phyloP scores from a whole-genome alignment of 2,797 vertebrate genomes.

The Pseudochirops cupreus region DNA sequence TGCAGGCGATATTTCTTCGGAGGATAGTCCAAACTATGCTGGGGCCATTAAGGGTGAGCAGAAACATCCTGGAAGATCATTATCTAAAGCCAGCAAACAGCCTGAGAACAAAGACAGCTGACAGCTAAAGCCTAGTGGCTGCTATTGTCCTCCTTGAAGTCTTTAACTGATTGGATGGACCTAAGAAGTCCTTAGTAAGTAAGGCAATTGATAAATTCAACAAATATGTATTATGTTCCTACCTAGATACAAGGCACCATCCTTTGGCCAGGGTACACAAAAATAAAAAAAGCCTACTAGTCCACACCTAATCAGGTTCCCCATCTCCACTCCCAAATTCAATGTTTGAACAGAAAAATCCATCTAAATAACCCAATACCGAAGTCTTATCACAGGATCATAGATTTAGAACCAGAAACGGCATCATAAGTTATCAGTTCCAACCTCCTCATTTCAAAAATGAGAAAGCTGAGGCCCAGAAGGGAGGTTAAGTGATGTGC shows the following conservation, averaged over 20 bases:
- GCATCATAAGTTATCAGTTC: not conserved
- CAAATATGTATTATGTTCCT: not conserved
- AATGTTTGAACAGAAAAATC: not conserved
- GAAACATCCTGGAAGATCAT: not conserved
- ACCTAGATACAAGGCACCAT: not conserved
- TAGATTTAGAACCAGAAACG: not conserved
- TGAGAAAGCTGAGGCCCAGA: not conserved
- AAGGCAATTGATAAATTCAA: not conserved
- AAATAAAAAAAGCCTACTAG: not conserved
- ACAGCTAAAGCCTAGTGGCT: not conserved
- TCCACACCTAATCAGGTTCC: not conserved
- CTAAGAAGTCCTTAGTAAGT: not conserved
- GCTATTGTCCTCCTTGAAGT: conserved; percentile 41
- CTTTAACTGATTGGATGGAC: not conserved
- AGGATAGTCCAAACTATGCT: not conserved
- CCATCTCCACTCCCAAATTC: not conserved
- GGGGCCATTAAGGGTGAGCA: not conserved
- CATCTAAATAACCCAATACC: not conserved
- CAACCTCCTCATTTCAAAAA: not conserved
- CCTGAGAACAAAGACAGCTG: conserved; percentile 57
- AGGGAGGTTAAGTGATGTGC: not conserved
- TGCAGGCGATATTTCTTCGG: not conserved
- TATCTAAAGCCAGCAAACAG: conserved; percentile 34
- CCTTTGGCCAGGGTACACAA: not conserved
- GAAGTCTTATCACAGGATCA: not conserved